Evolutionary conservation across 2,888 invertebrate species (phyloP).

Genomic region (Platycnemis pennipes): DNA sequence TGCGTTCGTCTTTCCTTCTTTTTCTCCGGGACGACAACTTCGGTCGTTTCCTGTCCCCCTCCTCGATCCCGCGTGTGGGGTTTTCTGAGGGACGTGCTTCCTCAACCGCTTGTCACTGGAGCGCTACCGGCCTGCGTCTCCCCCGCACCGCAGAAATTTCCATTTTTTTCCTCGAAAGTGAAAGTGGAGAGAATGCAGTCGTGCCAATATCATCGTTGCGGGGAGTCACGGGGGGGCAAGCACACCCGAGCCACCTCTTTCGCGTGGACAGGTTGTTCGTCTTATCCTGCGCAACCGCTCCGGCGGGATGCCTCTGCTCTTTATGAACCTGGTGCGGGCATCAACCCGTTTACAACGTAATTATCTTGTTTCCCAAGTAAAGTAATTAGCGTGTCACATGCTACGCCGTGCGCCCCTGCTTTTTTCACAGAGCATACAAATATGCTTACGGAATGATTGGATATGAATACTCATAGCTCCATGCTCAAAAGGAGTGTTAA

Average conservation of each 20-base stretch:
- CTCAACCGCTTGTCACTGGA: not conserved
- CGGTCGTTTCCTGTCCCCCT: not conserved
- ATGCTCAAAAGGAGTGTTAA: too few relatives aligned
- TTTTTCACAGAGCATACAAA: not conserved
- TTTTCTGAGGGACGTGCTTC: constrained; percentile 18
- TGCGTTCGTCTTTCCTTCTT: constrained; percentile 14
- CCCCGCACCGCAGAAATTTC: not conserved
- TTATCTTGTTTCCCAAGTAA: not conserved
- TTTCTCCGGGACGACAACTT: not conserved
- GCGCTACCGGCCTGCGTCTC: constrained; percentile 21
- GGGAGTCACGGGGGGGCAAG: not conserved
- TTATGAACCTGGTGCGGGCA: not conserved
- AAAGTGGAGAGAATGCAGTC: not conserved
- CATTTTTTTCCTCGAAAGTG: not conserved
- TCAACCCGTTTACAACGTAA: not conserved
- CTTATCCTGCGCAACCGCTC: not conserved
- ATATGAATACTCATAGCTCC: not conserved
- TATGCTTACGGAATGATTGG: not conserved
- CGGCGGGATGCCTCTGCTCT: not conserved
- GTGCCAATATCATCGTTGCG: not conserved
- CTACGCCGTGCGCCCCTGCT: not conserved
- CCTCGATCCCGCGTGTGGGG: not conserved
- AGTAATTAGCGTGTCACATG: not conserved
- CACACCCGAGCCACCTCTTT: not conserved
- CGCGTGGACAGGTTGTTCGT: not conserved